A percentile compares a stretch with the other conserved stretches of the same genome.
These are phyloP conservation scores for Leguminivora glycinivorella DNA, from an alignment of 1,140 invertebrate genomes.

Conservation along the genomic window DNA sequence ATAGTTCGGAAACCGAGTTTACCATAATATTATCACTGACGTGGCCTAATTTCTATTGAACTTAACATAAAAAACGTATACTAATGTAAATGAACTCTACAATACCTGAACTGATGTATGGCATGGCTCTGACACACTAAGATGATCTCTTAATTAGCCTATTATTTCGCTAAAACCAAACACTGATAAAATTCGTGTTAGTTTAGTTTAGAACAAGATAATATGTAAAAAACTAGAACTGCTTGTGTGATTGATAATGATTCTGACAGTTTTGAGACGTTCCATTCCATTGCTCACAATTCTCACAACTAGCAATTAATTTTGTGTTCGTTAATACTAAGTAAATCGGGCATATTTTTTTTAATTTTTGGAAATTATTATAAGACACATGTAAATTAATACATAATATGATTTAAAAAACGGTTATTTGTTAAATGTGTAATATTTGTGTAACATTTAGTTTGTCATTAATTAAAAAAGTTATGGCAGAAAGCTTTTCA, in stretches of 20 bases:
- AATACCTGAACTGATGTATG: conserved; percentile 13
- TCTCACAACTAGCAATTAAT: too few relatives aligned
- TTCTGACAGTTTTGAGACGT: not conserved
- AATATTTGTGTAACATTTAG: not conserved
- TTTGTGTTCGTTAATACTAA: too few relatives aligned
- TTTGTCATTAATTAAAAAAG: not conserved
- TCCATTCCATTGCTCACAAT: too few relatives aligned
- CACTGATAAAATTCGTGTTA: not conserved
- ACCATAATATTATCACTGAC: conserved; percentile 40
- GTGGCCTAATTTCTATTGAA: conserved; percentile 40
- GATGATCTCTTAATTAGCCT: not conserved
- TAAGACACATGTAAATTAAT: too few relatives aligned
- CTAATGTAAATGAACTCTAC: not conserved
- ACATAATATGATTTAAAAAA: too few relatives aligned
- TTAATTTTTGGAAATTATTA: too few relatives aligned
- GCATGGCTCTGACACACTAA: not conserved
- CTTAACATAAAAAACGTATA: not conserved
- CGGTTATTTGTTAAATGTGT: too few relatives aligned
- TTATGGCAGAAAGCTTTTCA: not conserved
- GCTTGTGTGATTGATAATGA: too few relatives aligned
- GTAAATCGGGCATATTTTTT: too few relatives aligned
- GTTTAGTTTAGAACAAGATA: not conserved
- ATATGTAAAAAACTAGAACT: too few relatives aligned
- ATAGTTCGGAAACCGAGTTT: not conserved
- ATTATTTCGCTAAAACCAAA: not conserved